Evolutionary conservation across 2,797 vertebrate species (phyloP), one percentile per base, ranked within the genome.

Genomic region (Coranthus polyacanthus): DNA sequence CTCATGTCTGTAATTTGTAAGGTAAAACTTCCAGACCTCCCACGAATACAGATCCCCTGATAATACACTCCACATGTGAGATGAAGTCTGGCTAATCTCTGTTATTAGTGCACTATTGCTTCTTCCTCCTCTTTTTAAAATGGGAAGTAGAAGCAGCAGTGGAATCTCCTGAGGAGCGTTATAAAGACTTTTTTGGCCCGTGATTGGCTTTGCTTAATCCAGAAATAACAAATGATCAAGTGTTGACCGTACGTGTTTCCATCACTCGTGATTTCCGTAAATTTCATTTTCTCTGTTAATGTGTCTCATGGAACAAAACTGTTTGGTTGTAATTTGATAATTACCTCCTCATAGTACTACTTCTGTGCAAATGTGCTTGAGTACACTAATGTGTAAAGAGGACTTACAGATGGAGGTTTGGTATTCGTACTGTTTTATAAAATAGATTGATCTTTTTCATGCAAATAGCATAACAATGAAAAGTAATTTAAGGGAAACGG

Each of bases 321-420:
- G 12, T 37, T 34, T 37, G 21, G 16, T 45, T 53, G 56, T 53
- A 60, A 60, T 68, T 67, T 36, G 36, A 18, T 59, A 58, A 58
- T 58, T 38, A 50, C 12, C 32, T 17, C 41, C 29, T 42, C 11
- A 39, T 21, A 36, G 9, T 42, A n/a, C 24, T 39, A 41, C 16
- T 42, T 17, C 16, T 32, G 18, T 26, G 34, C 6, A 26, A 45
- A 37, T 51, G 42, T 20, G 55, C 20, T 51, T 69, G 15, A 26
- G 21, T 37, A 24, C 41, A 15, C 26, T 36, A n/a, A 45, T 45
- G 26, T 44, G 17, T 12, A 46, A 11, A 12, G 45, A 18, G 57
- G 17, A 10, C 15, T 37, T 37, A 21, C 41, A 58, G 41, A 44
- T 18, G 55, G 41, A 20, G 22, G 10, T 49, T 49, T 9, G 21